Evolutionary conservation across 1,140 invertebrate genomes (phyloP).

Genomic region (Drosophila ogumai): DNA sequence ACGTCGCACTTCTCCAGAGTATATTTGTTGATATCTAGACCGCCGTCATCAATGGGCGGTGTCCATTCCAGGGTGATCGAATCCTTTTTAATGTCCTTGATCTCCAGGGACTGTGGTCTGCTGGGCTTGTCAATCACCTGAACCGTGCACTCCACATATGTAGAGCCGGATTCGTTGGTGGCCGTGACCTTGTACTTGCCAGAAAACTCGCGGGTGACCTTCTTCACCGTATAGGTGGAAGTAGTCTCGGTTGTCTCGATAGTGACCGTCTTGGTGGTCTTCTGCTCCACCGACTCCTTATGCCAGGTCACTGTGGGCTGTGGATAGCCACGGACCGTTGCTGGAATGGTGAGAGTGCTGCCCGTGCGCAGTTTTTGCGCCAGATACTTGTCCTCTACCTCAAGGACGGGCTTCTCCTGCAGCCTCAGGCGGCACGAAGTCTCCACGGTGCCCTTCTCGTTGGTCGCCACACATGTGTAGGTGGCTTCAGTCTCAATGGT

Average conservation of each 20-base stretch:
- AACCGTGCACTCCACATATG: constrained; percentile 89
- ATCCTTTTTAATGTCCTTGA: constrained; percentile 90
- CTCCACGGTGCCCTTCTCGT: constrained; percentile 90
- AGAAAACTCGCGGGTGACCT: constrained; percentile 87
- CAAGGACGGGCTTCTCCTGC: constrained; percentile 89
- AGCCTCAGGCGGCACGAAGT: constrained; percentile 89
- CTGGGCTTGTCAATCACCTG: constrained; percentile 94
- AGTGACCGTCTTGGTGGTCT: constrained; percentile 85
- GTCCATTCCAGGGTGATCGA: constrained; percentile 92
- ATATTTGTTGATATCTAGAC: constrained; percentile 91
- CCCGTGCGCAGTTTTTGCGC: constrained; percentile 88
- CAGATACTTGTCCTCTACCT: constrained; percentile 87
- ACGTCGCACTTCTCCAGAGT: constrained; percentile 92
- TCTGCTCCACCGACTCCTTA: constrained; percentile 87
- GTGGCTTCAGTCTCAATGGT: constrained; percentile 88
- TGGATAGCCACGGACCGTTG: constrained; percentile 89
- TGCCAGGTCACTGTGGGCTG: constrained; percentile 88
- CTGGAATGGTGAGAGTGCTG: constrained; percentile 87
- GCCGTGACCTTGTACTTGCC: constrained; percentile 89
- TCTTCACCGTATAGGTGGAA: constrained; percentile 88
- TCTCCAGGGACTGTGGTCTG: constrained; percentile 91
- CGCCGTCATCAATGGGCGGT: constrained; percentile 92
- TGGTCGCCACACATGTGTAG: constrained; percentile 90
- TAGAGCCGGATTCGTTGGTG: constrained; percentile 89
- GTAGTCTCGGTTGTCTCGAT: constrained; percentile 87